Evolutionary conservation across 2,113 vertebrate genomes (phyloP).

Genomic region (Phyllopteryx taeniolatus): DNA sequence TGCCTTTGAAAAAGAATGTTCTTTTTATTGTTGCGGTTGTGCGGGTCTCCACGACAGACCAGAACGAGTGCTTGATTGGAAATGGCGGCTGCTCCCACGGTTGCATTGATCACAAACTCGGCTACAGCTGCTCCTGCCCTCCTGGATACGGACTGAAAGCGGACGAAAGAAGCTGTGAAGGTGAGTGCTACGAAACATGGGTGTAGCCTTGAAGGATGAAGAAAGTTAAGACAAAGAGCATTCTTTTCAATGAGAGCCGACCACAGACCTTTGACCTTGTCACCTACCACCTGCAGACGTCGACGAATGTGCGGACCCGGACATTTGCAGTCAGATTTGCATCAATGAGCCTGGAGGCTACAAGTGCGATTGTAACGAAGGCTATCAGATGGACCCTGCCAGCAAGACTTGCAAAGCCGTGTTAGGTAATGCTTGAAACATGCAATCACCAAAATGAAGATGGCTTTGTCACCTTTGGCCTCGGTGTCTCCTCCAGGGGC

Average conservation of each 20-base stretch:
- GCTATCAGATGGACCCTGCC: slow-evolving; percentile 76
- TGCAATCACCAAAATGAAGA: background rate
- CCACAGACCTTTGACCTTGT: background rate
- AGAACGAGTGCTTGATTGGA: slow-evolving; percentile 76
- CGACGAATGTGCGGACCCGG: slow-evolving; percentile 78
- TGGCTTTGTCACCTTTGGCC: background rate
- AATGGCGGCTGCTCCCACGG: slow-evolving; percentile 81
- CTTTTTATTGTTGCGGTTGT: background rate
- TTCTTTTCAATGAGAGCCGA: background rate
- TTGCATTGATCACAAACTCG: slow-evolving; percentile 79
- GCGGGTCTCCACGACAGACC: slow-evolving; percentile 55
- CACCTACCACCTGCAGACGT: slow-evolving; percentile 70
- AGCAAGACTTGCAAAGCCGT: slow-evolving; percentile 78
- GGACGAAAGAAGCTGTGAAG: slow-evolving; percentile 75
- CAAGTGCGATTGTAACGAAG: slow-evolving; percentile 80
- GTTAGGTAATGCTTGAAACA: slow-evolving; percentile 62
- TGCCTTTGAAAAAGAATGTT: background rate
- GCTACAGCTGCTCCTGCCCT: slow-evolving; percentile 79
- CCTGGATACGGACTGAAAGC: slow-evolving; percentile 72
- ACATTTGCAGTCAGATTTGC: slow-evolving; percentile 82
- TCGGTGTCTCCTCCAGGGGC: slow-evolving; percentile 58
- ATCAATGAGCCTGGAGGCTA: slow-evolving; percentile 80
- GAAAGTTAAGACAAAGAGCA: background rate
- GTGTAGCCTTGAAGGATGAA: background rate
- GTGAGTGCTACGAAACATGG: slow-evolving; percentile 53